These are phyloP conservation scores for Uropetala carovei DNA, from an alignment of 2,888 invertebrate species.

Conservation along the genomic window DNA sequence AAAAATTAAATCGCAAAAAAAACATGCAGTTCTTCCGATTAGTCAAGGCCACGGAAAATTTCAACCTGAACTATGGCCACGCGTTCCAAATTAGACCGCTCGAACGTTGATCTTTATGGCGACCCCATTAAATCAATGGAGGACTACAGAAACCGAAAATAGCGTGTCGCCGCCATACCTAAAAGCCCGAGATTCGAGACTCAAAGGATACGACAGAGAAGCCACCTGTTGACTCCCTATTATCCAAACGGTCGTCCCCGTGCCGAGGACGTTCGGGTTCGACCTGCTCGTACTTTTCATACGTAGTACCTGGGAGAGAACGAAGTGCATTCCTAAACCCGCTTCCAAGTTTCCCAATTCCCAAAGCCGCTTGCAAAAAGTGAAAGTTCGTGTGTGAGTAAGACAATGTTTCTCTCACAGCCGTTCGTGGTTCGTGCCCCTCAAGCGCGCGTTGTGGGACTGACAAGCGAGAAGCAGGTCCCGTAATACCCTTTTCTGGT, in stretches of 20 bases:
- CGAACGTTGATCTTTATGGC: too few species aligned
- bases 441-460: not conserved
- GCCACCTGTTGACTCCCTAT: not conserved
- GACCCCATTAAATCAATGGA: too few species aligned
- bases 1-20: too few species aligned
- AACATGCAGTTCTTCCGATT: too few species aligned
- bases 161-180: too few species aligned
- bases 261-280: not conserved
- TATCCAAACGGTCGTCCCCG: not conserved
- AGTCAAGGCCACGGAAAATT: too few species aligned
- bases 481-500: not conserved
- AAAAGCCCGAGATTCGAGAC: not conserved
- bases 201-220: not conserved
- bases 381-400: slow-evolving; percentile 50
- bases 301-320: not conserved
- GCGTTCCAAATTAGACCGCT: too few species aligned
- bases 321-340: not conserved
- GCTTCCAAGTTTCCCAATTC: slow-evolving; percentile 37
- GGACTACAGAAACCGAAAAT: too few species aligned
- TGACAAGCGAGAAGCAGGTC: slow-evolving; percentile 10
- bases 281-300: not conserved
- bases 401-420: not conserved
- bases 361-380: slow-evolving; percentile 33
- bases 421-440: not conserved
- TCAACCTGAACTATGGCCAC: too few species aligned